A percentile compares a stretch with the other conserved stretches of the same genome.
Conservation (phyloP, 2,797 vertebrate genomes). For the Coendou prehensilis region DNA sequence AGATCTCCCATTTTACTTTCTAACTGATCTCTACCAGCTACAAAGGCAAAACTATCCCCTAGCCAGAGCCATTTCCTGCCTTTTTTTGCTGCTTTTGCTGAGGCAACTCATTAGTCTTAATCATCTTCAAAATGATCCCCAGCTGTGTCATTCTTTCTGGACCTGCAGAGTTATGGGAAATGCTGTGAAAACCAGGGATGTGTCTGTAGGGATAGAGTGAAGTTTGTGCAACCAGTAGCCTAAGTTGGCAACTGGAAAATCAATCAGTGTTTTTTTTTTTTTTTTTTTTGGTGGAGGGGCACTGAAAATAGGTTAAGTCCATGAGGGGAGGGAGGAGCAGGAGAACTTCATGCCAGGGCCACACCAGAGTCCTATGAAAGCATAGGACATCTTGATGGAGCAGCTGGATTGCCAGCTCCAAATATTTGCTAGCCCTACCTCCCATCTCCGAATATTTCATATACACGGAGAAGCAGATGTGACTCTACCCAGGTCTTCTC, state of each 20-base stretch:
- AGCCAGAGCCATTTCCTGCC: constrained; percentile 71
- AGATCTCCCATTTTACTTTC: constrained; percentile 35
- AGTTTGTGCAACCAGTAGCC: constrained; percentile 23
- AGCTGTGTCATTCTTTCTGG: constrained; percentile 79
- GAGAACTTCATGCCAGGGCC: not conserved
- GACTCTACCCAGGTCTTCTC: not conserved
- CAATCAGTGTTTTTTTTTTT: constrained; percentile 35
- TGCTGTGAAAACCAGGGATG: constrained; percentile 63
- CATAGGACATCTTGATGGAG: not conserved
- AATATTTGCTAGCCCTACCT: not conserved
- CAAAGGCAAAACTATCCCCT: constrained; percentile 18
- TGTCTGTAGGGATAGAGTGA: not conserved
- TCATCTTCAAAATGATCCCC: constrained; percentile 81
- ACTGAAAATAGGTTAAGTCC: constrained; percentile 76
- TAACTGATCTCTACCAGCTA: not conserved
- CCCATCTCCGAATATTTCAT: not conserved
- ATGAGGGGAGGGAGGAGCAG: not conserved
- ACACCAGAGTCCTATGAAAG: not conserved
- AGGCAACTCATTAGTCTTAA: constrained; percentile 83
- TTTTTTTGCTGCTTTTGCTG: constrained; percentile 63
- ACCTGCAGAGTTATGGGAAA: constrained; percentile 65
- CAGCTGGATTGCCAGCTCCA: not conserved
- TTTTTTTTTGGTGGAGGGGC: too few relatives aligned
- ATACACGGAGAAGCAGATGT: not conserved
- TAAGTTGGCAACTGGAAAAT: constrained; percentile 67